Evolutionary conservation across 2,888 invertebrate species (phyloP), one percentile per base, ranked within the genome.

Genomic region (Masnerella sp.): DNA sequence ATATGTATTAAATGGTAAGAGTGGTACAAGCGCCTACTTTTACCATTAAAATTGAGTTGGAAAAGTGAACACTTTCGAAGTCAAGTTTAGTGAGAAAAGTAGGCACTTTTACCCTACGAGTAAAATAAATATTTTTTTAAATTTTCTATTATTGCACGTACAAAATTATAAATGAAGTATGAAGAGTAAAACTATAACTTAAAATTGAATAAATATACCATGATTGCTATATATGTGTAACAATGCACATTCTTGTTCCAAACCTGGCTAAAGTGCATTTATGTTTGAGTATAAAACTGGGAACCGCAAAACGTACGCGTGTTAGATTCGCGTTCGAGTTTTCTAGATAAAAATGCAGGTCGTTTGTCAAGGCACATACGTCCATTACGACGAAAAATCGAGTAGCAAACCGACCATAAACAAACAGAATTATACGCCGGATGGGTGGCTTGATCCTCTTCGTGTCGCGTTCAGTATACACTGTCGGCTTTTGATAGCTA

Each of bases 341-440:
- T 58, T 61, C 65, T 34, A 73, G 76, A 79, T 78, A 79, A 77
- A 77, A 76, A 76, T 68, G 56, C 68, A 62, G 67, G 77, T 81
- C 83, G 81, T 83, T 85, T 85, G 83, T 86, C 84, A 84, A 81
- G 80, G 78, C 76, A 79, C 77, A 80, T 74, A 79, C 82, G 80
- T 82, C 85, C 83, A 85, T 85, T 85, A 85, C 79, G 82, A 75
- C 83, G 84, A 85, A 85, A 85, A 85, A 85, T 85, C 82, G 84
- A 83, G 82, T 80, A 79, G 80, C 81, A 77, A 78, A 76, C 75
- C 75, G 79, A 79, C 82, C 83, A 85, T 85, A 85, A 85, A 85
- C 85, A 85, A 85, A 85, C 84, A 82, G 83, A 85, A 85, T 85
- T 85, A 85, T 85, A 83, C 81, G 79, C 78, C 75, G 75, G 47